Base-by-base conservation (phyloP, 2,888 invertebrate genomes). In the Acrocera orbiculus region DNA sequence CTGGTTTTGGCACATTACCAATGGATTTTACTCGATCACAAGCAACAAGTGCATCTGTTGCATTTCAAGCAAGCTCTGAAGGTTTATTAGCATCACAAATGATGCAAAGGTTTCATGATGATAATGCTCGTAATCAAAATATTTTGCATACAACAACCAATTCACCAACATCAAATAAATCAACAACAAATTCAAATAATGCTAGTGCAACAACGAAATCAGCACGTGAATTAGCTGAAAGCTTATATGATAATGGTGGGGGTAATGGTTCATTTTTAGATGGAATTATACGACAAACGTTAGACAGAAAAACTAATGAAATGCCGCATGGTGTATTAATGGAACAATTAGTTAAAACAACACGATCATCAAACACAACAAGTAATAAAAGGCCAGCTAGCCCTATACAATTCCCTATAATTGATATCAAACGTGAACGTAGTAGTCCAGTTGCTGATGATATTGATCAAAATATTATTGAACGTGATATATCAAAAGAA, bases 221-320 rank as follows among this genome's bases (percentile, higher is more conserved):
- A 45, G 60, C 65, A 9, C 58, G 71, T 30, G 74, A 76, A 44
- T 63, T 72, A 43, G 67, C 71, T 19, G 76, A 76, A 48, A 70
- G 67, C 32, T 54, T 74, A 31, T 67, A 80, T 65, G 67, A 78
- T 54, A 38, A 43, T 5, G 66, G 65, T 13, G 61, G 67, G 27
- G 73, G 76, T 43, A 81, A 80, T 42, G 79, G 80, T 35, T 46
- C 44, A 49, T 80, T 83, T 54, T 65, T 83, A 32, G 82, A 85
- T 52, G 83, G 81, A 32, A 79, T 85, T 47, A 86, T 86, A 45
- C 66, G 82, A 47, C 80, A 82, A 44, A 79, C 76, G 44, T 63
- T 86, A 40, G 82, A 82, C 55, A 69, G 73, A 22, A 46, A 66
- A 52, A 20, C 67, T 16, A 52, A 64, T 64, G 36, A 63, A 63